Base-by-base conservation (phyloP, 2,888 invertebrate species). In the Priocnemis perturbator region DNA sequence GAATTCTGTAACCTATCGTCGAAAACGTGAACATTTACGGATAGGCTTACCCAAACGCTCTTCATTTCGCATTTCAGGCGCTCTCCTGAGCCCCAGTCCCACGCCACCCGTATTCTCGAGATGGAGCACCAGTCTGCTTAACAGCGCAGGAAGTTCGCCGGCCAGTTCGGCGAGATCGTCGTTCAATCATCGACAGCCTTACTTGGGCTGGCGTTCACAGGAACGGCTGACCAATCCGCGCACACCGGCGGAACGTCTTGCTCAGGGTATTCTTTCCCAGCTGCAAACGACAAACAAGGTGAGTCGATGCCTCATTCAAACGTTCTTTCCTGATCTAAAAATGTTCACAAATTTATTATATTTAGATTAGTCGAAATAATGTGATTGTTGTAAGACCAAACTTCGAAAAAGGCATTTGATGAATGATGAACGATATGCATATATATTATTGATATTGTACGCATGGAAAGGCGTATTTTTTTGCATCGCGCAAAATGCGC, bases 121-220 rank as follows among this genome's bases (percentile, higher is more conserved):
- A 85, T 91, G 91, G 91, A 90, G 90, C 76, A 90, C 90, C 67
- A 90, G 90, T 73, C 79, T 90, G 76, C 81, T 91, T 68, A 90
- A 90, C 85, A 90, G 90, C 74, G 92, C 93, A 21, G 92, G 92
- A 56, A 89, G 89, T 82, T 89, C 89, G 44, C 88, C 89, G 60
- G 87, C 89, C 64, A 88, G 85, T 80, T 89, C 88, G 60, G 90
- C 93, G 45, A 91, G 94, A 67, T 94, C 94, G 60, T 94, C 94
- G 69, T 95, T 95, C 91, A 96, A 95, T 87, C 95, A 95, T 79
- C 92, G 96, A 48, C 95, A 96, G 88, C 97, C 97, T 0, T 97
- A 97, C 90, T 91, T 97, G 72, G 97, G 97, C 60, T 97, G 97
- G 97, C 91, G 97, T 81, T 92, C 92, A 2, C 96, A 96, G 89